Conservation (phyloP, 2,797 vertebrate species). For the Gambusia yucatana region DNA sequence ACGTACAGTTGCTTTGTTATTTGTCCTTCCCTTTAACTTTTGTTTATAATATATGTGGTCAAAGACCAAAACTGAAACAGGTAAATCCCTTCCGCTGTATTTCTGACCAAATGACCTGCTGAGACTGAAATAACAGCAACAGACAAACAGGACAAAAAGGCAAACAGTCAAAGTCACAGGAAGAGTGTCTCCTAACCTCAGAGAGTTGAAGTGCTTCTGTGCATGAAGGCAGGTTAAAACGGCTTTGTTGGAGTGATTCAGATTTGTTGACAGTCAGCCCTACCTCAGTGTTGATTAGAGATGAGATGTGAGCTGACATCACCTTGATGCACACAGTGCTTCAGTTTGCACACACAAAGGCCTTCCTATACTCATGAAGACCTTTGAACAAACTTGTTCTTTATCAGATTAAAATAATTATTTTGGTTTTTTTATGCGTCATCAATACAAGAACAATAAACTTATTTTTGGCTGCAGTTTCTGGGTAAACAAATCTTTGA, state of each 20-base stretch:
- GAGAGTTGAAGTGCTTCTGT: neutral
- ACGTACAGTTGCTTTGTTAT: neutral
- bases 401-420: neutral
- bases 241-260: conserved; percentile 42
- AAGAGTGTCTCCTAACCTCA: conserved; percentile 49
- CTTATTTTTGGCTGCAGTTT: neutral
- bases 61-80: neutral
- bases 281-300: neutral
- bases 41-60: neutral
- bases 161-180: conserved; percentile 50
- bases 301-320: conserved; percentile 51
- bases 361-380: neutral
- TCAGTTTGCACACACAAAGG: neutral
- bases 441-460: neutral
- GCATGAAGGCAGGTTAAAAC: conserved; percentile 25
- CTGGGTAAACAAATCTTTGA: neutral
- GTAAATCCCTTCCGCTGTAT: conserved; percentile 21
- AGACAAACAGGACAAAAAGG: conserved; percentile 55
- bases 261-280: conserved; percentile 29
- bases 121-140: conserved; percentile 56
- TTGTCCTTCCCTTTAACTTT: neutral
- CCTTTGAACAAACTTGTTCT: neutral
- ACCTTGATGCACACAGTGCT: conserved; percentile 13
- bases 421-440: neutral
- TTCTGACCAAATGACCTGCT: conserved; percentile 45